phyloP scores from a whole-genome alignment of 1,140 invertebrate genomes.

The Brachionus sp. region DNA sequence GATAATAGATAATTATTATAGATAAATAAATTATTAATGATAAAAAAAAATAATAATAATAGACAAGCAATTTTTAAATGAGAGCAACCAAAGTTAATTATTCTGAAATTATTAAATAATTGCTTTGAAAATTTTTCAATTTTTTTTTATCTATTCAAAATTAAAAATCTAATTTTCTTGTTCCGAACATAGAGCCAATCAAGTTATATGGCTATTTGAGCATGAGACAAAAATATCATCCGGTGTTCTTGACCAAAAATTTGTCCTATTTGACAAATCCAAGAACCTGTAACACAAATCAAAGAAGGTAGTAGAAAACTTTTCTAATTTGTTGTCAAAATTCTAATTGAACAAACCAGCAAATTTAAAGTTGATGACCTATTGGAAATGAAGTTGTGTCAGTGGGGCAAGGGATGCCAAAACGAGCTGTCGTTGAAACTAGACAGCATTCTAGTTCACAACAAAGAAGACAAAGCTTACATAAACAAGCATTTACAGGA shows the following conservation, averaged over 20 bases:
- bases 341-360: neutral
- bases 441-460: neutral
- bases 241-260: neutral
- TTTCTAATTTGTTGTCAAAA: neutral
- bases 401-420: neutral
- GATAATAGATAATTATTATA: too few species aligned
- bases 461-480: neutral
- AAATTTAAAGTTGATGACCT: neutral
- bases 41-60: neutral
- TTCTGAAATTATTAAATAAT: too few species aligned
- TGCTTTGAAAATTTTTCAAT: too few species aligned
- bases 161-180: neutral
- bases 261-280: neutral
- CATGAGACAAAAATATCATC: conserved; percentile 5
- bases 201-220: neutral
- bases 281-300: neutral
- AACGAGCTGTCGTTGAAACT: neutral
- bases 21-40: too few species aligned
- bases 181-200: neutral
- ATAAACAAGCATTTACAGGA: neutral
- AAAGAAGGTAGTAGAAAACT: neutral
- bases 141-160: too few species aligned
- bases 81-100: too few species aligned
- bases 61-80: too few species aligned
- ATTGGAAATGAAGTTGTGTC: neutral